Base-by-base conservation (phyloP, 2,888 invertebrate genomes). In the Hydriomena furcata region DNA sequence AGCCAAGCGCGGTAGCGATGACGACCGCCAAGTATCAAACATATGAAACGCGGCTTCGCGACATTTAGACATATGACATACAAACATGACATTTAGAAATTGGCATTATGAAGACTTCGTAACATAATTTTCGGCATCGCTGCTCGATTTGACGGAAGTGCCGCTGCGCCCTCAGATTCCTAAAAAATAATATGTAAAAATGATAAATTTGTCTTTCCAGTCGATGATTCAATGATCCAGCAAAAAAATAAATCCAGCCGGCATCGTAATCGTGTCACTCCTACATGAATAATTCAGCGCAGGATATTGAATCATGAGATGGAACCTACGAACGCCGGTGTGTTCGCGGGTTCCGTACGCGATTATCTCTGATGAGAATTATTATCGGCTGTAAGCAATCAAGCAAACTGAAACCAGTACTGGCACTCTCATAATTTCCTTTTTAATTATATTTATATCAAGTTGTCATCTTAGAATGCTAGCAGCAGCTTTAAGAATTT, bases 281-380 rank as follows among this genome's bases (percentile, higher is more conserved):
- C 49, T 56, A 49, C 57, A 72, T 79, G 77, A 76, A 79, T 79
- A 52, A 79, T 75, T 73, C 77, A 79, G 47, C 42, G 53, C 52
- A 55, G 64, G 65, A 72, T 70, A 79, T 77, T 76, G 77, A 78
- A 79, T 78, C 69, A 70, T 63, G 62, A 40, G 48, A 48, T 7
- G 27, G n/a, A 34, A 43, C 17, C 17, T 17, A 17, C 4, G n/a
- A n/a, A n/a, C n/a, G 20, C 23, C 28, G 34, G 6, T 8, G 34
- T 0, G 31, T 7, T 25, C 31, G 11, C 2, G 43, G 20, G 31
- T 20, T 20, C 30, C 20, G 8, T 23, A 24, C 27, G 41, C 25
- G 20, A 31, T 42, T 23, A 27, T 28, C 27, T 35, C n/a, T n/a
- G 32, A 11, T 38, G 12, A 20, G 5, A 20, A 30, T 7, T 25